Evolutionary conservation across 1,140 invertebrate species (phyloP), one percentile per base, ranked within the genome.

Genomic region (Drosophila trapezifrons): DNA sequence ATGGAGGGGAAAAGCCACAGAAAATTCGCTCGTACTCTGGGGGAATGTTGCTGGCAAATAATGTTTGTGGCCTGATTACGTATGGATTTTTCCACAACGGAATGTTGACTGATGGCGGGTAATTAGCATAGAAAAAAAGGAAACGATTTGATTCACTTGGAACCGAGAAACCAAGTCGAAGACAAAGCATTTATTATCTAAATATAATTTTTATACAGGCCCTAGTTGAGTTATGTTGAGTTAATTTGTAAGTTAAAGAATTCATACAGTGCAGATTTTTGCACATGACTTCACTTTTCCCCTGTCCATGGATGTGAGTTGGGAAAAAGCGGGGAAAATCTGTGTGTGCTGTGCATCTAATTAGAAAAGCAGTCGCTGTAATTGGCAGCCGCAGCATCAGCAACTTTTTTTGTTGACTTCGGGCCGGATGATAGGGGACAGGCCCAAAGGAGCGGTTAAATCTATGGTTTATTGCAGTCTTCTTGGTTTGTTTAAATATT

Each of bases 321-420:
- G 18, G 7, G 18, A 3, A 22, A 7, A 18, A 27, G n/a, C 4
- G 29, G 43, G 37, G 54, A 10, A 29, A 40, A 38, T 65, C 18
- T 54, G 51, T 43, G 47, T 70, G 57, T 57, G 52, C 38, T 47
- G 52, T 74, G 60, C 67, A 62, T 56, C 74, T 82, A 81, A 81
- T 81, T 82, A 81, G 54, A 63, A 69, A 49, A 78, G 67, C 75
- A 74, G 47, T 51, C 38, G 40, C 51, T 43, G 47, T 74, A 78
- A 82, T 81, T 81, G 79, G 62, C 63, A 82, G 42, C 60, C 76
- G 78, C 78, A 57, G 45, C 56, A 57, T 46, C 66, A 56, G 64
- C 65, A 27, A 12, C 32, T 72, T 80, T 72, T 80, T 56, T 51
- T 46, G 43, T 69, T 71, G 4, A n/a, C 25, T 46, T 70, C 18